Evolutionary conservation across 2,797 vertebrate species (phyloP).

Genomic region (Fundulus diaphanus): DNA sequence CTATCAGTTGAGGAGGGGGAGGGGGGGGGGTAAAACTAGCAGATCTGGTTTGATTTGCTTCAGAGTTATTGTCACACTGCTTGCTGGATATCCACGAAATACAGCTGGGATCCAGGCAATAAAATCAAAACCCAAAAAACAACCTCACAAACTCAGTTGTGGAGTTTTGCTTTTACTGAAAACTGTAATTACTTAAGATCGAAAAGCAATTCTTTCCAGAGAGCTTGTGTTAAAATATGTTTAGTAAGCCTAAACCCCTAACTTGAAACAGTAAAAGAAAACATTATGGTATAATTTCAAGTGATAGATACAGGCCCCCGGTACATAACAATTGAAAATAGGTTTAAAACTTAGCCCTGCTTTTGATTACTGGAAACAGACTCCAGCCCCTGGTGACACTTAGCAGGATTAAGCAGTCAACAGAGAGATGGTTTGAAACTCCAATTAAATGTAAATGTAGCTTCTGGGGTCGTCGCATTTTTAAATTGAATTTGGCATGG

Average conservation of each 20-base stretch:
- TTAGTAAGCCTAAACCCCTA: neutral
- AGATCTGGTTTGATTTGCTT: neutral
- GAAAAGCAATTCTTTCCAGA: neutral
- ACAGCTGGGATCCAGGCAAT: neutral
- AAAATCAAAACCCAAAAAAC: neutral
- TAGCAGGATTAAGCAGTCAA: neutral
- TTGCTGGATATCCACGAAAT: neutral
- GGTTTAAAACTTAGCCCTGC: neutral
- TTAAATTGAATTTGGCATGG: neutral
- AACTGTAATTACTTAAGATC: neutral
- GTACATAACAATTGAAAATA: neutral
- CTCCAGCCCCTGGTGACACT: neutral
- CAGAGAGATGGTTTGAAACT: neutral
- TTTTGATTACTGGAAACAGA: too few relatives aligned
- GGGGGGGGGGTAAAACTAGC: constrained; percentile 2
- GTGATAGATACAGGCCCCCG: neutral
- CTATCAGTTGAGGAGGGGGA: too few relatives aligned
- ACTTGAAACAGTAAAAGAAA: too few relatives aligned
- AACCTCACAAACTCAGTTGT: neutral
- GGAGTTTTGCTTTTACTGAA: neutral
- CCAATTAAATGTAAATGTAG: neutral
- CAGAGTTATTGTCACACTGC: neutral
- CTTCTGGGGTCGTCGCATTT: neutral
- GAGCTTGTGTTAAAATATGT: neutral
- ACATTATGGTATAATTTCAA: neutral